A percentile compares a stretch with the other conserved stretches of the same genome.
Conservation (phyloP, 2,113 vertebrate species). For the Hippoglossus stenolepis region DNA sequence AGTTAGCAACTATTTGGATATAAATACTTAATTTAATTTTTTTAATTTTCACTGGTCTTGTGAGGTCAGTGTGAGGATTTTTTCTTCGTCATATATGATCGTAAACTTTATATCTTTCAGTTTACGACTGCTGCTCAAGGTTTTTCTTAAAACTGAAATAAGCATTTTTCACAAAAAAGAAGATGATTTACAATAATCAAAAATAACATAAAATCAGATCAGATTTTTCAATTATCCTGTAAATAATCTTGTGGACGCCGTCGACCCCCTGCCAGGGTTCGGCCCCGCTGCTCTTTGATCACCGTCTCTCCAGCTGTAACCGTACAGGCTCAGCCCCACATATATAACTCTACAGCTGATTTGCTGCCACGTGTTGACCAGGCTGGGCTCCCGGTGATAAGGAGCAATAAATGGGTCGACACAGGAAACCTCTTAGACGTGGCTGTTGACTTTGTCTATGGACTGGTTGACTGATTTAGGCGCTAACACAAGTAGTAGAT, state of each 20-base stretch:
- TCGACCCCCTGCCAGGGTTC: neutral
- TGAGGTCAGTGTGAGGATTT: too few relatives aligned
- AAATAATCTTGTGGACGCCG: neutral
- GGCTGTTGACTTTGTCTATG: constrained; percentile 42
- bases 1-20: too few relatives aligned
- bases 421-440: constrained; percentile 21
- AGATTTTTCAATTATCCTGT: neutral
- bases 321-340: neutral
- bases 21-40: too few relatives aligned
- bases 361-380: neutral
- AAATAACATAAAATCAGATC: neutral
- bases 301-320: neutral
- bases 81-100: too few relatives aligned
- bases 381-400: constrained; percentile 15
- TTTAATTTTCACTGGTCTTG: too few relatives aligned
- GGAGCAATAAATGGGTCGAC: constrained; percentile 26
- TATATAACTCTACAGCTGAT: neutral
- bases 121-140: too few relatives aligned
- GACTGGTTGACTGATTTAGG: constrained; percentile 25
- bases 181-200: too few relatives aligned
- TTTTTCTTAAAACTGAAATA: too few relatives aligned
- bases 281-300: constrained; percentile 5
- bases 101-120: too few relatives aligned
- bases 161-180: too few relatives aligned
- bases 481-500: neutral